Evolutionary conservation across 2,113 vertebrate genomes (phyloP).

Genomic region (Phaethon lepturus): DNA sequence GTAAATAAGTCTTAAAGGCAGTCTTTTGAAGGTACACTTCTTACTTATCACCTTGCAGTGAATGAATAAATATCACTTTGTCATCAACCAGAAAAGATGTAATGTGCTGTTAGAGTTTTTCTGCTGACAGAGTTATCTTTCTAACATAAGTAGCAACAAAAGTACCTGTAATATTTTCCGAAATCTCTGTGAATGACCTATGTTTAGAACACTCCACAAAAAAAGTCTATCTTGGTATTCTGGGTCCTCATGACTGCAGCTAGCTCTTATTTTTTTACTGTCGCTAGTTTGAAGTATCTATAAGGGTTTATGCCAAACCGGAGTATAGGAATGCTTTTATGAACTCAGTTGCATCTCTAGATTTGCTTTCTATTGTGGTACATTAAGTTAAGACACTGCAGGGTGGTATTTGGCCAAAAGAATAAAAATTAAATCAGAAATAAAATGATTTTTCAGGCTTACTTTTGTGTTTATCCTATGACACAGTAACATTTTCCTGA

Average conservation of each 20-base stretch:
- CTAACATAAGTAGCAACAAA: background rate
- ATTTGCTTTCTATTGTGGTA: conserved; percentile 77
- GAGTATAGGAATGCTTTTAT: conserved; percentile 79
- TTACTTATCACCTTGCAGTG: background rate
- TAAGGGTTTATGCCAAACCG: conserved; percentile 81
- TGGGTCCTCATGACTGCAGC: background rate
- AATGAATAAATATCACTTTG: background rate
- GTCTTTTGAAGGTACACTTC: background rate
- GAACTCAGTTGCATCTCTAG: conserved; percentile 81
- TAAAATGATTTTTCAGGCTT: background rate
- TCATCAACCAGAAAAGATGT: background rate
- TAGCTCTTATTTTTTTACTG: background rate
- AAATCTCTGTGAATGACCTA: background rate
- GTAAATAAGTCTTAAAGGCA: background rate
- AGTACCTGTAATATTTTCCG: background rate
- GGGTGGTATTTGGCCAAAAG: conserved; percentile 78
- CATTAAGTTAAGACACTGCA: conserved; percentile 81
- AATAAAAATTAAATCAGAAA: conserved; percentile 72
- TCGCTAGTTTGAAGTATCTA: conserved; percentile 77
- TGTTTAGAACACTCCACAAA: background rate
- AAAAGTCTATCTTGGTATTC: background rate
- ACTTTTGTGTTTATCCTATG: background rate
- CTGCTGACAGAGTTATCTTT: background rate
- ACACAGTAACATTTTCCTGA: background rate
- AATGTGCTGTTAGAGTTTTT: background rate